These are phyloP conservation scores for Limanda limanda DNA, from an alignment of 2,113 vertebrate species.

Conservation along the genomic window DNA sequence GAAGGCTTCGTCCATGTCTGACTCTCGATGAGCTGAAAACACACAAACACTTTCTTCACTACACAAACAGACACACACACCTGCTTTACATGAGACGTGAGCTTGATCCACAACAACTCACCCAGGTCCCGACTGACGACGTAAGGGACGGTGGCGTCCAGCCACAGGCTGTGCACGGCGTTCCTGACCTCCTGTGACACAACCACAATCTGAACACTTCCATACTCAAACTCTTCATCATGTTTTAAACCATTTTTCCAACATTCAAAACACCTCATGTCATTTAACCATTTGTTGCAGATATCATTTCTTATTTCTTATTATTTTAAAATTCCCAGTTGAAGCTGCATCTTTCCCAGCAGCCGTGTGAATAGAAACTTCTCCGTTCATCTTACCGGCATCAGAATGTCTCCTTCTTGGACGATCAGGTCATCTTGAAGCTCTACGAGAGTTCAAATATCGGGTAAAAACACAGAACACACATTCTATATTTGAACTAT, in stretches of 20 bases:
- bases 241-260: too few species aligned
- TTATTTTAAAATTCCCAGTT: background rate
- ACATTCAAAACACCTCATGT: background rate
- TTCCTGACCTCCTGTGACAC: conserved; percentile 53
- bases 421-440: background rate
- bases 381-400: conserved; percentile 23
- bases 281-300: too few species aligned
- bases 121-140: conserved; percentile 18
- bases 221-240: background rate
- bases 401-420: conserved; percentile 59
- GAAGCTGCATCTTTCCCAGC: background rate
- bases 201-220: background rate
- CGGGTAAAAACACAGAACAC: too few species aligned
- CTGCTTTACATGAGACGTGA: too few species aligned
- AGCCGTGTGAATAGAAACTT: too few species aligned
- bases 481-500: background rate
- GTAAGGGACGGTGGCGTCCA: background rate
- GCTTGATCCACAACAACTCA: conserved; percentile 1
- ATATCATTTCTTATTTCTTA: background rate
- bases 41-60: background rate
- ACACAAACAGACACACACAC: background rate
- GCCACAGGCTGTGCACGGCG: conserved; percentile 36
- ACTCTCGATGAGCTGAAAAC: conserved; percentile 4
- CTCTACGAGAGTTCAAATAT: conserved; percentile 12
- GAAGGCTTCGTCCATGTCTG: conserved; percentile 33